Conservation (phyloP, 2,797 vertebrate species). For the Phoxinus dragarum region DNA sequence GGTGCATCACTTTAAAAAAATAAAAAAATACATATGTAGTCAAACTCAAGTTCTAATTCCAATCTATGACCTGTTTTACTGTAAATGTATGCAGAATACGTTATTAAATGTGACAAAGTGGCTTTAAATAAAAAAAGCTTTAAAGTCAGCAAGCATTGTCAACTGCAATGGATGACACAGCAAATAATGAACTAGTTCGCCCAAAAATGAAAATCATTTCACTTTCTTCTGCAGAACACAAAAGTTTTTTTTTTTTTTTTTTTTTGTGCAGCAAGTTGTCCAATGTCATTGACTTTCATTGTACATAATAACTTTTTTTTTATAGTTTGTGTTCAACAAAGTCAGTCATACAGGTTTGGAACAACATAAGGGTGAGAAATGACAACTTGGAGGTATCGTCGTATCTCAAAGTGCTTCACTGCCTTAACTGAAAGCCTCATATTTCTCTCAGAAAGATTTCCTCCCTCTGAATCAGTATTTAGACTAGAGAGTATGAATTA, state of each 20-base stretch:
- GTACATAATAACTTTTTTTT: too few species aligned
- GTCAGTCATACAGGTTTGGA: not conserved
- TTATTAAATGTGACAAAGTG: too few species aligned
- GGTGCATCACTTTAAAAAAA: not conserved
- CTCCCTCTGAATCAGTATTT: conserved; percentile 32
- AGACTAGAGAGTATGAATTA: conserved; percentile 49
- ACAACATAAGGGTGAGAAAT: not conserved
- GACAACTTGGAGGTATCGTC: not conserved
- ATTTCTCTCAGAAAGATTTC: conserved; percentile 31
- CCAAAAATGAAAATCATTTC: not conserved
- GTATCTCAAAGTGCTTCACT: conserved; percentile 13
- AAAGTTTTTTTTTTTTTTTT: not conserved
- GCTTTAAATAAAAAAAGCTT: not conserved
- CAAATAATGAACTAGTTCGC: not conserved
- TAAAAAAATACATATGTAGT: not conserved
- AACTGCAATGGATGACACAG: not conserved
- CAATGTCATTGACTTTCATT: not conserved
- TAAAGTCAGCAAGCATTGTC: not conserved
- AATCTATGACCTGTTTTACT: not conserved
- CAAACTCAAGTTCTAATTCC: not conserved
- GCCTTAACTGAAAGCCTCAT: conserved; percentile 22
- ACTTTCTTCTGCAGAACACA: not conserved
- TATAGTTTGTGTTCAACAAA: too few species aligned
- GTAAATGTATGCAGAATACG: not conserved
- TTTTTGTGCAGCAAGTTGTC: not conserved